Evolutionary conservation across 2,113 vertebrate species (phyloP).

Genomic region (Oryzias celebensis): DNA sequence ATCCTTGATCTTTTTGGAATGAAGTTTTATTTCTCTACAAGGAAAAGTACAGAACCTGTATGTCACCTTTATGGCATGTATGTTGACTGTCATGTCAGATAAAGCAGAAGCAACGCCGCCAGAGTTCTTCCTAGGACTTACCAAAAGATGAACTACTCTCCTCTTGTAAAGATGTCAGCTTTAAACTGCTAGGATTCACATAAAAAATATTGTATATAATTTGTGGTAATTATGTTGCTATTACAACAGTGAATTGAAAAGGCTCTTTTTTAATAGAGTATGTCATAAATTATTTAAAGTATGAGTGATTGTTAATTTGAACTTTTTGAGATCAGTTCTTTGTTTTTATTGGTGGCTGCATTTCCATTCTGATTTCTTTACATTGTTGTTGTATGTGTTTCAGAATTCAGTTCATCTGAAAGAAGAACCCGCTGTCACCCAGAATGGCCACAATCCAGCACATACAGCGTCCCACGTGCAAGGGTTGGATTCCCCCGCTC

Average conservation of each 20-base stretch:
- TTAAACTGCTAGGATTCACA: too few relatives aligned
- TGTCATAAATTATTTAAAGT: too few relatives aligned
- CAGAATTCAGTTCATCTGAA: constrained; percentile 65
- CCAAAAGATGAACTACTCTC: constrained; percentile 32
- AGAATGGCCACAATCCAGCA: constrained; percentile 32
- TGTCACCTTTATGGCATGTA: neutral
- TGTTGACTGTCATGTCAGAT: neutral
- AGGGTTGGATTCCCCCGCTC: constrained; percentile 16
- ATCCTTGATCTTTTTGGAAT: too few relatives aligned
- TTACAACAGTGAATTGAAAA: too few relatives aligned
- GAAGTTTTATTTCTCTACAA: too few relatives aligned
- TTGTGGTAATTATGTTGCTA: too few relatives aligned
- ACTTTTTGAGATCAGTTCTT: too few relatives aligned
- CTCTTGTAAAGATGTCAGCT: constrained; percentile 5
- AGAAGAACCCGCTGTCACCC: constrained; percentile 35
- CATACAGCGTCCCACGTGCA: constrained; percentile 18
- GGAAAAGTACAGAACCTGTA: too few relatives aligned
- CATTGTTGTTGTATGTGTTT: neutral
- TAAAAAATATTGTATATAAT: too few relatives aligned
- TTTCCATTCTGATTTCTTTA: neutral
- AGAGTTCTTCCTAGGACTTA: constrained; percentile 37
- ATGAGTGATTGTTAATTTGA: too few relatives aligned
- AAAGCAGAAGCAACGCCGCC: constrained; percentile 38
- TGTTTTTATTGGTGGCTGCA: too few relatives aligned
- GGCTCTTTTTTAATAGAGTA: too few relatives aligned